These are phyloP conservation scores for Sander lucioperca DNA, from an alignment of 2,113 vertebrate genomes.

Conservation along the genomic window DNA sequence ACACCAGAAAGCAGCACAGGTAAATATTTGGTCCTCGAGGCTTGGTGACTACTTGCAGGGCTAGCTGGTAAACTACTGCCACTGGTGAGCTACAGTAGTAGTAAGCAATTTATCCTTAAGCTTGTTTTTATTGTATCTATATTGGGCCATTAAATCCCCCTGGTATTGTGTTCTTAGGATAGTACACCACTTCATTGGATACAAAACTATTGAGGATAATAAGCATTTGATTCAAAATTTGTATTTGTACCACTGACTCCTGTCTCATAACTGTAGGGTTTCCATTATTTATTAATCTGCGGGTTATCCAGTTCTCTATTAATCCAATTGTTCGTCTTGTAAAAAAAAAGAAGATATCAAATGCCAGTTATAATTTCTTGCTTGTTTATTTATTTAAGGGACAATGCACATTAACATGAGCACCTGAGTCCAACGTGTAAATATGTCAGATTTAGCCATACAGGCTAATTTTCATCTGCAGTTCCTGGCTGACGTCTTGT, in stretches of 20 bases:
- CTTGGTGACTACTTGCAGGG: not conserved
- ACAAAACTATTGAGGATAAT: not conserved
- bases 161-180: not conserved
- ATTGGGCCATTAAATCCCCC: not conserved
- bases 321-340: not conserved
- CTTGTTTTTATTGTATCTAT: not conserved
- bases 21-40: not conserved
- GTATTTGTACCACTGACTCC: not conserved
- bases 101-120: too few relatives aligned
- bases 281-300: not conserved
- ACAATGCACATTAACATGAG: too few relatives aligned
- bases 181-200: not conserved
- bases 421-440: too few relatives aligned
- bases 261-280: not conserved
- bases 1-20: not conserved
- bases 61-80: not conserved
- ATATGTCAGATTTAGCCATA: too few relatives aligned
- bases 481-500: not conserved
- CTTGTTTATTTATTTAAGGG: too few relatives aligned
- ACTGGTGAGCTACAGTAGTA: too few relatives aligned
- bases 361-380: too few relatives aligned
- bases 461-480: too few relatives aligned
- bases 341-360: too few relatives aligned
- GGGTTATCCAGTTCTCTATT: not conserved
- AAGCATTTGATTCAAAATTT: not conserved